Evolutionary conservation across 2,797 vertebrate genomes (phyloP), one percentile per base, ranked within the genome.

Genomic region (Aldrovandia affinis): DNA sequence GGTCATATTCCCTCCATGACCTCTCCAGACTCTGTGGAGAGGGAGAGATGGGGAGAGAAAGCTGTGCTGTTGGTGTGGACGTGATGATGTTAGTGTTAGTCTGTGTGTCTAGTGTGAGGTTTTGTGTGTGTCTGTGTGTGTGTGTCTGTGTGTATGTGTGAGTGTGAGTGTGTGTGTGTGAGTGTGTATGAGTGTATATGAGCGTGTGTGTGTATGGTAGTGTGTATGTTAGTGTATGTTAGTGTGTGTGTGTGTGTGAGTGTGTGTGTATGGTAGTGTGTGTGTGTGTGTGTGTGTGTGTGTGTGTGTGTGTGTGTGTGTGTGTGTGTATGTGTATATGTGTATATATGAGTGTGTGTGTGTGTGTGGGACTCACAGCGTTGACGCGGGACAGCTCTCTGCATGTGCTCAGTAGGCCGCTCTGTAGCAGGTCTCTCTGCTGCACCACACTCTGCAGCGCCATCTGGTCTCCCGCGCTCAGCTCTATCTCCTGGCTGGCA

Each of bases 401-500:
- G 88, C 98, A 99, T 2, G 98, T 99, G 93, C 98, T 97, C 20
- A 99, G 97, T 28, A 99, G 96, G 55, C 98, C 98, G 0, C 96
- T 98, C 93, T 99, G 98, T 88, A 99, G 93, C 18, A 99, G 95
- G 36, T 99, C 98, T 80, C 97, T 96, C 95, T 99, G 98, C 52
- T 98, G 90, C 81, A 99, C 92, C 78, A 99, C 95, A 0, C 94
- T 97, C 88, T 98, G 98, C 85, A 99, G 92, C 89, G 96, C 95
- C 12, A 93, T 91, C 0, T 97, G 95, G 89, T 97, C 96, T 39
- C 97, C 97, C 7, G 95, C 94, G 47, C 96, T 96, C 96, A 98
- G 95, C 94, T 99, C 98, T 52, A 99, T 98, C 95, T 99, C 98
- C 90, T 99, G 98, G 89, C 98, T 99, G 86, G 97, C 97, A 12